Percentiles rank a stretch among this genome's conserved stretches.
phyloP scores from a whole-genome alignment of 2,797 vertebrate genomes.

The Lepilemur septentrionalis region DNA sequence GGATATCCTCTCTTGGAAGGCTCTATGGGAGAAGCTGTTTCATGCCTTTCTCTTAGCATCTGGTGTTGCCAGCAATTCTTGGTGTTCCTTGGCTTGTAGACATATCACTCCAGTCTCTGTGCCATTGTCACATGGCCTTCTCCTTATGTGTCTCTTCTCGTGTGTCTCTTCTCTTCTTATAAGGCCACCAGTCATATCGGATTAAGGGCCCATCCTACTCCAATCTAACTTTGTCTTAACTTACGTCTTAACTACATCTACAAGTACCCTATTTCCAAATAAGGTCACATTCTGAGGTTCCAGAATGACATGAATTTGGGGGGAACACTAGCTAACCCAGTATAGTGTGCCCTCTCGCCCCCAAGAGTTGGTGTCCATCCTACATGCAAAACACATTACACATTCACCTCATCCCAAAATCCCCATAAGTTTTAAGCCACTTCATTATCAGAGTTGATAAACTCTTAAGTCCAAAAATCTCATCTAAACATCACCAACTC shows the following conservation, averaged over 20 bases:
- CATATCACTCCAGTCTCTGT: background rate
- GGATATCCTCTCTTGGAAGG: background rate
- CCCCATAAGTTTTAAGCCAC: slow-evolving; percentile 2
- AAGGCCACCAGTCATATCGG: background rate
- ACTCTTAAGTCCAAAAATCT: background rate
- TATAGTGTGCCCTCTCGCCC: background rate
- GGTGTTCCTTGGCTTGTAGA: background rate
- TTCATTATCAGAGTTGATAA: background rate
- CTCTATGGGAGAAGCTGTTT: background rate
- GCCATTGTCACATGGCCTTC: background rate
- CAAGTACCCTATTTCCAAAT: background rate
- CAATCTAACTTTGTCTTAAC: background rate
- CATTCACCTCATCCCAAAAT: background rate
- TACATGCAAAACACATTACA: background rate
- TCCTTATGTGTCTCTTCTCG: background rate
- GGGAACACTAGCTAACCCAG: background rate
- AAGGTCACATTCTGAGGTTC: background rate
- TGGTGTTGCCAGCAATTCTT: background rate
- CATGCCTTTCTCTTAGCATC: background rate
- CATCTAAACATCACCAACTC: background rate
- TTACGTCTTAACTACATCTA: background rate
- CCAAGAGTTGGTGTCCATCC: background rate
- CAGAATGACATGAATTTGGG: background rate
- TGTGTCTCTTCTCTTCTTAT: background rate
- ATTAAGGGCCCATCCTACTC: background rate